These are phyloP conservation scores for Heliconius aoede DNA, from an alignment of 2,888 invertebrate species.

Conservation along the genomic window DNA sequence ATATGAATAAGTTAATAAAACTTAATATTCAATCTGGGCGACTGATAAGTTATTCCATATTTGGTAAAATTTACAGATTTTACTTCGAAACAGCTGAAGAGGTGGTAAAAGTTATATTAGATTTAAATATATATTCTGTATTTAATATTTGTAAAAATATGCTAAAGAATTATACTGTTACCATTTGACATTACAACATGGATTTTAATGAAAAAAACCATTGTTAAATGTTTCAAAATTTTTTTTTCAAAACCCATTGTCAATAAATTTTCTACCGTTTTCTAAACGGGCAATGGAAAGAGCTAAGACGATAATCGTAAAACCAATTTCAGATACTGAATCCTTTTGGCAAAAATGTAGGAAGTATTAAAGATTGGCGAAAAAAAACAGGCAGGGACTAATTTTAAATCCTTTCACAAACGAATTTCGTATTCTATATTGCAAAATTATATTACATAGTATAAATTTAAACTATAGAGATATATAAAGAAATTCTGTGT, in stretches of 20 bases:
- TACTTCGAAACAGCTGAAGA: not conserved
- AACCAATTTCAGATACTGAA: constrained; percentile 32
- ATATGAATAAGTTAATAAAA: not conserved
- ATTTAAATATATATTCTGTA: too few species aligned
- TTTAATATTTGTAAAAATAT: too few species aligned
- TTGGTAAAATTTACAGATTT: not conserved
- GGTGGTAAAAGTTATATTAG: too few species aligned
- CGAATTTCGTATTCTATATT: constrained; percentile 3
- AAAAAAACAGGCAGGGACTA: constrained; percentile 13
- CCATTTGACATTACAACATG: too few species aligned
- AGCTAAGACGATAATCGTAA: constrained; percentile 39
- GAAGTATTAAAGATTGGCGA: too few species aligned
- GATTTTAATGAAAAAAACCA: too few species aligned
- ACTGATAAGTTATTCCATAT: not conserved
- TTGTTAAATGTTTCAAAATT: too few species aligned
- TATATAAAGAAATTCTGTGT: not conserved
- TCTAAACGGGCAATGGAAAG: constrained; percentile 33
- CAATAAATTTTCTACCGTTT: too few species aligned
- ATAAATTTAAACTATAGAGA: not conserved
- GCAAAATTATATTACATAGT: not conserved
- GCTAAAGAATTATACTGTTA: too few species aligned
- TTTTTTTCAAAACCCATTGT: not conserved
- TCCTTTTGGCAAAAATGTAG: constrained; percentile 25
- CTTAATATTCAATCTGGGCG: not conserved
- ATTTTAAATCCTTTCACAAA: constrained; percentile 9